Percentiles rank a stretch among this genome's conserved stretches.
These are phyloP conservation scores for Belgica antarctica DNA, from an alignment of 2,888 invertebrate genomes.

Conservation along the genomic window DNA sequence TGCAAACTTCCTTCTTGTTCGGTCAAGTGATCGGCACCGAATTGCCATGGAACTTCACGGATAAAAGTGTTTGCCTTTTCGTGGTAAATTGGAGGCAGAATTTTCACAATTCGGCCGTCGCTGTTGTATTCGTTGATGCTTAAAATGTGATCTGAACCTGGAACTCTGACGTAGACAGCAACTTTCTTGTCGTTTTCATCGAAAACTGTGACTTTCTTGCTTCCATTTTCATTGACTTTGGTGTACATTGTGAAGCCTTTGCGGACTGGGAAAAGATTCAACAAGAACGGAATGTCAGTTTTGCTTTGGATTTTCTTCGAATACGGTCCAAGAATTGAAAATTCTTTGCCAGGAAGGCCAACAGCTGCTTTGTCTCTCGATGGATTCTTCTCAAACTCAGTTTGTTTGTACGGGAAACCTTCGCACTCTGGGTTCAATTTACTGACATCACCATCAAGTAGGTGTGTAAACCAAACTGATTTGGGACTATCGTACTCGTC, in stretches of 20 bases:
- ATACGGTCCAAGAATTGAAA: conserved; percentile 42
- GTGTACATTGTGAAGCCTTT: neutral
- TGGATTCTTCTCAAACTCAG: neutral
- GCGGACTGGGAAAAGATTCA: neutral
- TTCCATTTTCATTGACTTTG: neutral
- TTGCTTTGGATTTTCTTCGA: conserved; percentile 39
- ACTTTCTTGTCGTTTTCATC: neutral
- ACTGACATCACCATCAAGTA: neutral
- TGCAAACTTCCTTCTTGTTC: neutral
- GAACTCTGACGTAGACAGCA: neutral
- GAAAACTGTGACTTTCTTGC: neutral
- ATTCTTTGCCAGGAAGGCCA: conserved; percentile 39
- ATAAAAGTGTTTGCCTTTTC: conserved; percentile 43
- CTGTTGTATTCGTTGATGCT: conserved; percentile 44
- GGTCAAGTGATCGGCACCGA: neutral
- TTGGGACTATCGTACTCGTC: neutral
- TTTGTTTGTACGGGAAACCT: neutral
- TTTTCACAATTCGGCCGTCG: conserved; percentile 44
- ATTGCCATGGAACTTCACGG: conserved; percentile 4
- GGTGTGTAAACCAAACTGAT: neutral
- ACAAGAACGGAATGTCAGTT: neutral
- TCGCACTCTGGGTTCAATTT: neutral
- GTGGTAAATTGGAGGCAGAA: conserved; percentile 46
- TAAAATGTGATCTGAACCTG: neutral
- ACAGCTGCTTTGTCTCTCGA: conserved; percentile 30